Percentiles rank a stretch among this genome's conserved stretches.
Conservation (phyloP, 1,140 invertebrate species). For the Andricus grossulariae region DNA sequence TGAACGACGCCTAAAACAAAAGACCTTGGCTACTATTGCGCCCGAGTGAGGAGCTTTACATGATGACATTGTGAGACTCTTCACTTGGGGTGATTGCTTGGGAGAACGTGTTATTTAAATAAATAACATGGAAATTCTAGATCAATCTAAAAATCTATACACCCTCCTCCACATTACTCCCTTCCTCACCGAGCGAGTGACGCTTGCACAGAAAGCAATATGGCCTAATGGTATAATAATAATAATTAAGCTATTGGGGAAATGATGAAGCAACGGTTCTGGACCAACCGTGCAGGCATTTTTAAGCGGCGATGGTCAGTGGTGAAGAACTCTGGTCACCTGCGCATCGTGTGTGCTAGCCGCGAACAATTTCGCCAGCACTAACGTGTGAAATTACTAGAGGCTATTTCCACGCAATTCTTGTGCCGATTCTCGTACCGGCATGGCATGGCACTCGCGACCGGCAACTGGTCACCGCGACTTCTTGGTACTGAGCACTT, state of each 20-base stretch:
- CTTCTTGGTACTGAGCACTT: conserved; percentile 21
- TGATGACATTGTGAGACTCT: no score
- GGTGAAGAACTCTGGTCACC: conserved; percentile 33
- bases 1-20: no score
- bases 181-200: no score
- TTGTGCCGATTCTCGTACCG: conserved; percentile 35
- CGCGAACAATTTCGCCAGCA: conserved; percentile 46
- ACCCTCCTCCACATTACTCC: no score
- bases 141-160: no score
- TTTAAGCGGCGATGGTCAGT: neutral
- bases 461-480: conserved; percentile 40
- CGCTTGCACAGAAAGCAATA: no score
- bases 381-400: conserved; percentile 56
- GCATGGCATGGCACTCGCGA: conserved; percentile 15
- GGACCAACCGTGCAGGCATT: neutral
- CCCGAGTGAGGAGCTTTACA: no score
- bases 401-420: conserved; percentile 50
- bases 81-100: no score
- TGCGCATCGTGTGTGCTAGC: conserved; percentile 20
- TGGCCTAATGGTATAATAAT: neutral
- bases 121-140: no score
- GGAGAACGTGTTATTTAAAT: no score
- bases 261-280: conserved; percentile 18
- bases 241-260: conserved; percentile 4
- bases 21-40: no score